Evolutionary conservation across 1,140 invertebrate species (phyloP), one percentile per base, ranked within the genome.

Genomic region (Nymphalis io): DNA sequence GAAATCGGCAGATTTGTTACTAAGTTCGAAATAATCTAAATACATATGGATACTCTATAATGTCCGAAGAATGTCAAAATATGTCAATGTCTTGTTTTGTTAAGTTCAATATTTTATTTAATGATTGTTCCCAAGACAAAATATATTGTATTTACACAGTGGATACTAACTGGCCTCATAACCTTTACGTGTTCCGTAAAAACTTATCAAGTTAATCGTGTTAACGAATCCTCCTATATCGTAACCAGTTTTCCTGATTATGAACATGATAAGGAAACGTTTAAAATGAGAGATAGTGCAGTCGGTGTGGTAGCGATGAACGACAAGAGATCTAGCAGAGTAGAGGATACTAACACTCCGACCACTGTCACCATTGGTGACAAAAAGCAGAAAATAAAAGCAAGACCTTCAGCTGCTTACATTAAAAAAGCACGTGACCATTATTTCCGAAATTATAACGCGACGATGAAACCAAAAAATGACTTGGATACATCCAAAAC

Each of bases 391-490:
- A 18, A 70, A 3, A 75, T 57, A 0, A 82, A 77, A 68, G 27
- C 20, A 11, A 75, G 69, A 70, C 65, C 87, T 33, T 64, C 84
- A 62, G 63, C 77, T 0, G 46, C 58, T 21, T 53, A 72, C 6
- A 90, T 90, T 38, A 81, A 83, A 33, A 80, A 82, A 62, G 82
- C 80, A 0, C 84, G 88, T 65, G 76, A 87, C 66, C 82, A 78
- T 67, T 90, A 90, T 72, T 90, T 90, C 68, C 70, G 68, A 33
- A 64, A 80, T 20, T 83, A 72, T 40, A 72, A 67, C n/a, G 42
- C 40, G 51, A 70, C 55, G 8, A n/a, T 62, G 20, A 80, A 67
- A 66, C 16, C 53, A 40, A 59, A 33, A 15, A 53, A 55, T 57
- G 44, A 12, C 2, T 15, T 63, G 8, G 46, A 3, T 10, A 3